phyloP scores from a whole-genome alignment of 2,888 invertebrate genomes.

The Ditylenchus weischeri region DNA sequence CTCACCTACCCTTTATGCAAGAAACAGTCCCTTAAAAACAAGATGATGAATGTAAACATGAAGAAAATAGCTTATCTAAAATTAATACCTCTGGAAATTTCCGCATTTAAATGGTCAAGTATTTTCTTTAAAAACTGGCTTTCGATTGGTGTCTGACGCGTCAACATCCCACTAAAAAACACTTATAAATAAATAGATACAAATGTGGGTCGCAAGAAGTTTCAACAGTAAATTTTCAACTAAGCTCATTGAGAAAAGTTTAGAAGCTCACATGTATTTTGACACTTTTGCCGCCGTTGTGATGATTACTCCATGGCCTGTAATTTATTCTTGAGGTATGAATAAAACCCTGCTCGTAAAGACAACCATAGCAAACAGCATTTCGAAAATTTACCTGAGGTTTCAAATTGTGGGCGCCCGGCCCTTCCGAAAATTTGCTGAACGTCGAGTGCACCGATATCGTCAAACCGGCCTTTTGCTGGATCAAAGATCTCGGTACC shows the following conservation, averaged over 20 bases:
- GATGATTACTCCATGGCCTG: slow-evolving; percentile 84
- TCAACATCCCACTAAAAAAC: slow-evolving; percentile 70
- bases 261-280: slow-evolving; percentile 69
- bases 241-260: too few species aligned
- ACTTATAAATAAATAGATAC: too few species aligned
- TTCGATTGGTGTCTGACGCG: slow-evolving; percentile 95
- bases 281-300: slow-evolving; percentile 85
- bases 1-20: too few species aligned
- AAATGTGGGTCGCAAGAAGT: too few species aligned
- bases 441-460: slow-evolving; percentile 92
- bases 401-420: slow-evolving; percentile 94
- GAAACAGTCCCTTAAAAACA: too few species aligned
- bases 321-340: too few species aligned
- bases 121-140: slow-evolving; percentile 87
- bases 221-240: too few species aligned
- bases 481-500: slow-evolving; percentile 97
- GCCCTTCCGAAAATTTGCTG: slow-evolving; percentile 91
- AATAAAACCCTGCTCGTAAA: slow-evolving; percentile 65
- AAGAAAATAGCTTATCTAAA: slow-evolving; percentile 70
- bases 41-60: slow-evolving; percentile 60
- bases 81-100: slow-evolving; percentile 70
- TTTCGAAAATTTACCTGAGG: slow-evolving; percentile 25
- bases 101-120: slow-evolving; percentile 95
- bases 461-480: slow-evolving; percentile 85
- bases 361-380: too few species aligned